Conservation (phyloP, 2,888 invertebrate genomes). For the Philonicus albiceps region DNA sequence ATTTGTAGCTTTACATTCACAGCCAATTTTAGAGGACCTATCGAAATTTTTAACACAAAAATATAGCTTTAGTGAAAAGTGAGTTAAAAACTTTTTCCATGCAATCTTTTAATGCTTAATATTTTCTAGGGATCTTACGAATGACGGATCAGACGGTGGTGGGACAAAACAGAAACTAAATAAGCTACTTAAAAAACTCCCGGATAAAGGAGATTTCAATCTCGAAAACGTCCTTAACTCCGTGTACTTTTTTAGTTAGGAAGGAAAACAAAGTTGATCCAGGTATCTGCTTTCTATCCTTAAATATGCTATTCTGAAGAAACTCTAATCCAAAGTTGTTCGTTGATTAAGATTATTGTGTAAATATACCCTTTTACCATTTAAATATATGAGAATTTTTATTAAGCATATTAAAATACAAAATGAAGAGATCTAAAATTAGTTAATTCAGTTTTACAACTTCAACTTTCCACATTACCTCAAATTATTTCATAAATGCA, state of each 20-base stretch:
- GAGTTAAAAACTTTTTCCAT: conserved; percentile 53
- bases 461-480: no score
- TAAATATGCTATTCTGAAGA: not conserved
- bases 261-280: not conserved
- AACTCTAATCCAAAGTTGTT: conserved; percentile 9
- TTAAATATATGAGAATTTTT: not conserved
- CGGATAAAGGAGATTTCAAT: conserved; percentile 79
- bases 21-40: conserved; percentile 89
- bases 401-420: no score
- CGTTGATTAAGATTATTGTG: conserved; percentile 8
- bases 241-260: conserved; percentile 87
- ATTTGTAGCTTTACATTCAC: conserved; percentile 93
- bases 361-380: not conserved
- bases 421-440: no score
- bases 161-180: conserved; percentile 71
- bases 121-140: conserved; percentile 63
- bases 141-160: conserved; percentile 66
- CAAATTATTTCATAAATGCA: no score
- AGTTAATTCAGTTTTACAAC: no score
- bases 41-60: conserved; percentile 75
- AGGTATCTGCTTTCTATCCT: not conserved
- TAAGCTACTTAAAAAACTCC: conserved; percentile 70
- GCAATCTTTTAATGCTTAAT: not conserved
- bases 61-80: conserved; percentile 73
- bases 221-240: conserved; percentile 78